Conservation (phyloP, 2,797 vertebrate genomes). For the Phalloptychus januarius region DNA sequence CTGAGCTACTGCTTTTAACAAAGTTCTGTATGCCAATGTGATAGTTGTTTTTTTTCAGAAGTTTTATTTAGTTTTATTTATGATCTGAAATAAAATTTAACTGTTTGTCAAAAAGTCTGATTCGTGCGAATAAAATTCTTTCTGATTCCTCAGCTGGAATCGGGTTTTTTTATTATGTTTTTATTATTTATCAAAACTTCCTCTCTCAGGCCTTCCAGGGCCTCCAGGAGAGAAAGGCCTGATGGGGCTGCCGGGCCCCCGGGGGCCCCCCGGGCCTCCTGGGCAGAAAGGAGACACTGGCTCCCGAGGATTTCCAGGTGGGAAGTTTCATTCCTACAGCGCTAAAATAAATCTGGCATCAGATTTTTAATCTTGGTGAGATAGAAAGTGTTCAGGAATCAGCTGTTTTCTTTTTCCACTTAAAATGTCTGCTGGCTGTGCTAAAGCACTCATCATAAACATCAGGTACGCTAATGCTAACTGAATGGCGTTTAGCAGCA, state of each 20-base stretch:
- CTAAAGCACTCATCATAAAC: too few relatives aligned
- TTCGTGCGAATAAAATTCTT: neutral
- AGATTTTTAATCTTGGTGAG: neutral
- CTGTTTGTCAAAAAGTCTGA: neutral
- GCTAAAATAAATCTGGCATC: neutral
- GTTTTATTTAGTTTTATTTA: neutral
- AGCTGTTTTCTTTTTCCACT: neutral
- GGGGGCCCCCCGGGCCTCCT: conserved; percentile 73
- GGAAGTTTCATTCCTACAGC: neutral
- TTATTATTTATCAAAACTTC: neutral
- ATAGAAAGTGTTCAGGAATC: neutral
- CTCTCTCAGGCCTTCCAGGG: conserved; percentile 75
- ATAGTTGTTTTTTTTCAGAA: too few relatives aligned
- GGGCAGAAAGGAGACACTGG: conserved; percentile 79
- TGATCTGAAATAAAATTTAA: neutral
- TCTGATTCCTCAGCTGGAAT: neutral
- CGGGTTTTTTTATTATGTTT: neutral
- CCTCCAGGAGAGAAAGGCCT: conserved; percentile 79
- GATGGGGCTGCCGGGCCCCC: conserved; percentile 67
- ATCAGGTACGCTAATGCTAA: too few relatives aligned
- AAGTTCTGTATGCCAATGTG: too few relatives aligned
- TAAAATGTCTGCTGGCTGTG: neutral
- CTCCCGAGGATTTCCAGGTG: conserved; percentile 79
- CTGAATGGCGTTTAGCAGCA: too few relatives aligned
- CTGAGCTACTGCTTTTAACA: too few relatives aligned